Evolutionary conservation across 2,888 invertebrate species (phyloP), one percentile per base, ranked within the genome.

Genomic region (Eupsilia transversa): DNA sequence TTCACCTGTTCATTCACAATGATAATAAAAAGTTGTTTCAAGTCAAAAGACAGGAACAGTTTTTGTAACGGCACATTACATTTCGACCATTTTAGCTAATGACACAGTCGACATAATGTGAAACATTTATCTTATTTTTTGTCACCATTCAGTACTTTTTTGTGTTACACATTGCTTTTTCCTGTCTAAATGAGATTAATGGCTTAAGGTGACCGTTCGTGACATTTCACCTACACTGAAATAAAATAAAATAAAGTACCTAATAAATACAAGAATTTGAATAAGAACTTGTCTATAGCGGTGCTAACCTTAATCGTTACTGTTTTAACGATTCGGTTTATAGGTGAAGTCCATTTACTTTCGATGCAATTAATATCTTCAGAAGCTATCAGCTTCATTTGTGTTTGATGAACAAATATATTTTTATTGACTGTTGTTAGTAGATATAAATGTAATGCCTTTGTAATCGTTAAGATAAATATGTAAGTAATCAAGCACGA

Each of bases 61-160:
- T 90, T 87, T 86, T 82, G 74, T 91, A 91, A 91, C 91, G 89
- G 91, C 76, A 89, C 82, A 83, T 81, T 67, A 79, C 87, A 89
- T 90, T 87, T 88, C 86, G 82, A 83, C 65, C 85, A 81, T 89
- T 89, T 83, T 85, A 74, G 72, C 78, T 90, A 89, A 91, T 90
- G 90, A 88, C 88, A 84, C 67, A 74, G 79, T 80, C 82, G 69
- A 83, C 84, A 86, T 85, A 76, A 85, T 82, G 80, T 67, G 72
- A 81, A 84, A 60, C 80, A 74, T 85, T 87, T 82, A 86, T 86
- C 59, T 84, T 57, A 80, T 85, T 84, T 85, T 86, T 81, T 80
- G 87, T 79, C 87, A 80, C 78, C 64, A 70, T 83, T 85, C 74
- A 72, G 77, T 80, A 75, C 72, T 74, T 85, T 80, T 85, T 73